Conservation (phyloP, 2,797 vertebrate species). For the Muscicapa comitata region DNA sequence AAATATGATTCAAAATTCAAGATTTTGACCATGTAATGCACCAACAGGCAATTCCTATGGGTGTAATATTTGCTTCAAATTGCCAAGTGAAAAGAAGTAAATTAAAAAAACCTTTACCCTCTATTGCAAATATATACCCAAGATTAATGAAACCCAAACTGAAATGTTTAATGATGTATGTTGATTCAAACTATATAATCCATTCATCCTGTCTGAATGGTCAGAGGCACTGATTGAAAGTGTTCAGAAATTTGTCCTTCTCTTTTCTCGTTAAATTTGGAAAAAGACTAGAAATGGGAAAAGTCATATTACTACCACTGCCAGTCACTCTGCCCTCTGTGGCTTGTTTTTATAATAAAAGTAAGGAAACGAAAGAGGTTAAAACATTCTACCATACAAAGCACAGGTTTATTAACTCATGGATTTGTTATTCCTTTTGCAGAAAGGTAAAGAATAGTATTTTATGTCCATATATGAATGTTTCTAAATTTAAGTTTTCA, state of each 20-base stretch:
- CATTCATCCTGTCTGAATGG: neutral
- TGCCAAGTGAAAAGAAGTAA: neutral
- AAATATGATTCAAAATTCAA: neutral
- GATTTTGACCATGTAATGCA: neutral
- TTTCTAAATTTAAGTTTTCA: neutral
- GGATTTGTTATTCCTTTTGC: neutral
- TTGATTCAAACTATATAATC: neutral
- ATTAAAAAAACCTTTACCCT: neutral
- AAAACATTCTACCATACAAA: neutral
- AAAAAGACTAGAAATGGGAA: neutral
- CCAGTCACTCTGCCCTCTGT: neutral
- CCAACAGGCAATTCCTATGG: accelerated
- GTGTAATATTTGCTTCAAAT: neutral
- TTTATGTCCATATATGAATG: neutral
- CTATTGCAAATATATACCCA: neutral
- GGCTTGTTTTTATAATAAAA: neutral
- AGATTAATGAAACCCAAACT: neutral
- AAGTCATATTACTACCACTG: neutral
- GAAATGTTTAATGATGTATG: neutral
- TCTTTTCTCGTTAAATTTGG: neutral
- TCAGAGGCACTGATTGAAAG: neutral
- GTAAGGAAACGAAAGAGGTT: neutral
- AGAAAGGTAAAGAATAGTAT: neutral
- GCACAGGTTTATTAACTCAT: neutral
- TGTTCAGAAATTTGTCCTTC: neutral